phyloP scores from a whole-genome alignment of 2,113 vertebrate genomes.

The Catagonus wagneri region DNA sequence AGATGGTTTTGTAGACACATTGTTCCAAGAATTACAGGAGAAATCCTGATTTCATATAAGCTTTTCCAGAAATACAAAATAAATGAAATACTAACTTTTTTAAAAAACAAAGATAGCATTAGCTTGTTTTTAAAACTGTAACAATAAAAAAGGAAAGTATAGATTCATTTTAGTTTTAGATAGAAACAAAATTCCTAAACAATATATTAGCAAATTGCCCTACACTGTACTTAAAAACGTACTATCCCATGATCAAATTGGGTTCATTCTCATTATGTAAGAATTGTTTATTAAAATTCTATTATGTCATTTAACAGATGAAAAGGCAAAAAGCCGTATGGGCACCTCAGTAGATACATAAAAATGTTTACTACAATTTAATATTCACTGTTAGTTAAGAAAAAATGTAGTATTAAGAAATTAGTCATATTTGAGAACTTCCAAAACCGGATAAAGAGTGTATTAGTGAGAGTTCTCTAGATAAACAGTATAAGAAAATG shows the following conservation, averaged over 20 bases:
- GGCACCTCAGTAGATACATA: neutral
- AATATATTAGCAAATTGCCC: neutral
- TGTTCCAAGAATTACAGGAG: neutral
- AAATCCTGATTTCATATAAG: neutral
- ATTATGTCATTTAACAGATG: neutral
- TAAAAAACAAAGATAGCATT: neutral
- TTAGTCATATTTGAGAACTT: neutral
- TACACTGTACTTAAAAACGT: neutral
- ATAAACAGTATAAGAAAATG: neutral
- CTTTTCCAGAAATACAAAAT: neutral
- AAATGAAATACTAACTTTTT: neutral
- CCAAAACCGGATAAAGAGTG: neutral
- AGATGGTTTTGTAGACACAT: neutral
- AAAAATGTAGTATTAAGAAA: neutral
- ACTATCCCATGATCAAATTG: neutral
- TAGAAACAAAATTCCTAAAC: neutral
- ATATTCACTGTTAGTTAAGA: neutral
- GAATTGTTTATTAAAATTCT: neutral
- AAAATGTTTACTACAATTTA: neutral
- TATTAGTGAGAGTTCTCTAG: neutral
- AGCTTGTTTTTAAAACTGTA: neutral
- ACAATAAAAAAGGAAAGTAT: neutral
- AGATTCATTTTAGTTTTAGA: constrained; percentile 9
- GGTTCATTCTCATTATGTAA: neutral
- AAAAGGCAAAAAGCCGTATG: neutral